Conservation (phyloP, 2,113 vertebrate species). For the Acinonyx jubatus region DNA sequence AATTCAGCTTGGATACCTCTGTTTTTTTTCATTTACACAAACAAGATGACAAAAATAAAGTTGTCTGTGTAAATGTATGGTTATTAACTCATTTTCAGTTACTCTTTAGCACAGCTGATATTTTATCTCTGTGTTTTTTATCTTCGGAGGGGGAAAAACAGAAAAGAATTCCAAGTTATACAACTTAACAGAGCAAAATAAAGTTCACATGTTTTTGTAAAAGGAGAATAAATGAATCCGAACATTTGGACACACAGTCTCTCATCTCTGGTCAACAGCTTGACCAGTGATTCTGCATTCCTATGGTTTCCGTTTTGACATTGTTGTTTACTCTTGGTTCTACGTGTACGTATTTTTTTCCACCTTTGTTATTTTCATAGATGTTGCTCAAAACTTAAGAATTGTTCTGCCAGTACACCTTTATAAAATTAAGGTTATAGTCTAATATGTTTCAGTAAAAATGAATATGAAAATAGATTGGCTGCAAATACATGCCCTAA, state of each 20-base stretch:
- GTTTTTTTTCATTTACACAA: slow-evolving; percentile 40
- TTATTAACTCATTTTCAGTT: background rate
- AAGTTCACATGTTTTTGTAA: background rate
- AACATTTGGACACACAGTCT: background rate
- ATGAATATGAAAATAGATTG: background rate
- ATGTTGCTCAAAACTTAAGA: background rate
- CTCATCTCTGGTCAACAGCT: background rate
- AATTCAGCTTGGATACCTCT: background rate
- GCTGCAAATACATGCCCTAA: background rate
- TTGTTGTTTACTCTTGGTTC: background rate
- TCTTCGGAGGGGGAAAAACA: background rate
- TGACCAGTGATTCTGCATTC: background rate
- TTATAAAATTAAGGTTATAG: background rate
- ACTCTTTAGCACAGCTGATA: background rate
- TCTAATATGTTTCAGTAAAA: background rate
- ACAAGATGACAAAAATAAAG: slow-evolving; percentile 37
- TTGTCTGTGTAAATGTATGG: background rate
- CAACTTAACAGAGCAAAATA: background rate
- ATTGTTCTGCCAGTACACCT: background rate
- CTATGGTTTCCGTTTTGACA: background rate
- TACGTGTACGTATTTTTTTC: background rate
- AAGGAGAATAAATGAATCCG: background rate
- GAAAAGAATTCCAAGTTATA: background rate
- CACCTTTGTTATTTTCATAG: background rate
- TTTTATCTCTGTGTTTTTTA: background rate